Base-by-base conservation (phyloP, 2,888 invertebrate species). In the Neuroscelio doddi region DNA sequence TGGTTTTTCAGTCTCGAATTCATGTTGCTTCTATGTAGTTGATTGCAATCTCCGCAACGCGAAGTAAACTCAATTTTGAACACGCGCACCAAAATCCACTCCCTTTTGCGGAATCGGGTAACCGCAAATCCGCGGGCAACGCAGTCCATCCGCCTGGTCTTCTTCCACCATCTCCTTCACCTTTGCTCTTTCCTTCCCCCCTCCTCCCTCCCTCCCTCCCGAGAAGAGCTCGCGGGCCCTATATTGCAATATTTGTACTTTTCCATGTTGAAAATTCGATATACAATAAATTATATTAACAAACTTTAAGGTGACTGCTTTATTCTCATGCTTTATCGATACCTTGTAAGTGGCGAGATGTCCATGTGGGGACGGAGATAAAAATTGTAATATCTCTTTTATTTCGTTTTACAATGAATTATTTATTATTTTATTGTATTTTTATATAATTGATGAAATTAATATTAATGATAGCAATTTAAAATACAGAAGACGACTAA, bases 221-320 rank as follows among this genome's bases (percentile, higher is more conserved):
- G 79, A 81, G 80, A 80, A 82, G 79, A 83, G 80, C 82, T 84
- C 82, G 78, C 80, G 81, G 81, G 82, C 83, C 83, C 83, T 81
- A 83, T 80, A 83, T 81, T 83, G 84, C 83, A 84, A 83, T 83
- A 84, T 84, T 84, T 84, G 83, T 84, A 84, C 83, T 84, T 84
- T 84, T 84, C 83, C 83, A 83, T 84, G 83, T 84, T 84, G 83
- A 84, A 83, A 84, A 81, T 82, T 83, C 83, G 83, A 84, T 84
- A 82, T 83, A 83, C 83, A 83, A 84, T 84, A 84, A 83, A 84
- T 84, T 83, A 84, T 83, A 84, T 83, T 84, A 83, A 84, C 80
- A 84, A 84, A 83, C 81, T 82, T 82, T 79, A 75, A 80, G 61
- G 65, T 55, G 59, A 66, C 50, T 57, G 58, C 42, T 47, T 64